Conservation (phyloP, 2,797 vertebrate species). For the Gobio occitaniae region DNA sequence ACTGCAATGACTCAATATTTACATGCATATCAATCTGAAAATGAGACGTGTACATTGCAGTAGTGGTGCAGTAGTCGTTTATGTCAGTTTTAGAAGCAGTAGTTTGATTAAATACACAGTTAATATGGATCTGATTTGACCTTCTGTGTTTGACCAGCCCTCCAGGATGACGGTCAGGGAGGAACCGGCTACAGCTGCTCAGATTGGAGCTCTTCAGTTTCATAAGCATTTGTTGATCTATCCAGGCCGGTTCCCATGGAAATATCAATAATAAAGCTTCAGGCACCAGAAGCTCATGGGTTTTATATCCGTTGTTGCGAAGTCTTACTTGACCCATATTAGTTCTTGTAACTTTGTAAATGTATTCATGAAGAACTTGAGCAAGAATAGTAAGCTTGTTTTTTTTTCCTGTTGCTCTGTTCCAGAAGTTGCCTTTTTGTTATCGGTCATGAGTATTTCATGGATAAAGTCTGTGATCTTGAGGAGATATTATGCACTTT, state of each 20-base stretch:
- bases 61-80: background rate
- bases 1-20: background rate
- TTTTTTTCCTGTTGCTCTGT: background rate
- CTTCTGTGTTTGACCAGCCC: background rate
- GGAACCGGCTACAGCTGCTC: background rate
- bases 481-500: background rate
- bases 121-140: background rate
- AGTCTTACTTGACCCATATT: background rate
- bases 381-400: background rate
- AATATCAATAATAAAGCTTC: constrained; percentile 18
- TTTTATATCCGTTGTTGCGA: background rate
- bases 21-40: background rate
- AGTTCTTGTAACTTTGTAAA: background rate
- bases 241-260: constrained; percentile 30
- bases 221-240: background rate
- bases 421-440: background rate
- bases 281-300: background rate
- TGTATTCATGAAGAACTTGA: background rate
- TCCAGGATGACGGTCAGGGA: background rate
- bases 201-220: background rate
- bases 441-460: background rate
- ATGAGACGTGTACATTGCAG: background rate
- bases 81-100: background rate
- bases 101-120: background rate
- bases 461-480: background rate